phyloP scores from a whole-genome alignment of 2,888 invertebrate species.

The Rhyacophila evoluta region DNA sequence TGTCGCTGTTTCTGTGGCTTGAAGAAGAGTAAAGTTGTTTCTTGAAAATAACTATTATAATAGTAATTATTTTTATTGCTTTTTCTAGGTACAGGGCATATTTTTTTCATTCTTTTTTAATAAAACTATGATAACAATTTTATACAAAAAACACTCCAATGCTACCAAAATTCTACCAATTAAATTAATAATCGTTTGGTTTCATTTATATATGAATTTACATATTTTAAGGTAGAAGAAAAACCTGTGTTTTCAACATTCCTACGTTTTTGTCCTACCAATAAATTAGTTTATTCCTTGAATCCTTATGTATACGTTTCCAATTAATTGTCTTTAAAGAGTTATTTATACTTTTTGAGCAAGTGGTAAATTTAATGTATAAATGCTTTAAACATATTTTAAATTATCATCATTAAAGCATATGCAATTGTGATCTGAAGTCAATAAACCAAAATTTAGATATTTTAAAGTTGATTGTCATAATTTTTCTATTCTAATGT shows the following conservation, averaged over 20 bases:
- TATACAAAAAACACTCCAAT: slow-evolving; percentile 52
- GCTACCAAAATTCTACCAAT: slow-evolving; percentile 35
- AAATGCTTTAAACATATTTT: too few relatives aligned
- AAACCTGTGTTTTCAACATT: background rate
- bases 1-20: background rate
- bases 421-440: too few relatives aligned
- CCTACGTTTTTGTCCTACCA: background rate
- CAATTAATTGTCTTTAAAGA: too few relatives aligned
- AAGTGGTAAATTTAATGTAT: too few relatives aligned
- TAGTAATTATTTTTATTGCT: background rate
- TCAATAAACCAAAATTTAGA: too few relatives aligned
- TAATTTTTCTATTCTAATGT: too few relatives aligned
- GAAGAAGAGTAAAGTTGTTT: background rate
- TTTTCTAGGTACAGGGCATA: slow-evolving; percentile 50
- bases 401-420: too few relatives aligned
- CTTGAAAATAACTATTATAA: background rate
- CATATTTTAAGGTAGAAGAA: slow-evolving; percentile 51
- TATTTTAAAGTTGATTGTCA: too few relatives aligned
- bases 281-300: background rate
- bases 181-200: slow-evolving; percentile 1
- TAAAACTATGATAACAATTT: slow-evolving; percentile 57
- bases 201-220: slow-evolving; percentile 26
- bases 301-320: too few relatives aligned
- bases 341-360: too few relatives aligned
- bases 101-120: slow-evolving; percentile 54